phyloP scores from a whole-genome alignment of 2,888 invertebrate genomes.

The Plutella xylostella region DNA sequence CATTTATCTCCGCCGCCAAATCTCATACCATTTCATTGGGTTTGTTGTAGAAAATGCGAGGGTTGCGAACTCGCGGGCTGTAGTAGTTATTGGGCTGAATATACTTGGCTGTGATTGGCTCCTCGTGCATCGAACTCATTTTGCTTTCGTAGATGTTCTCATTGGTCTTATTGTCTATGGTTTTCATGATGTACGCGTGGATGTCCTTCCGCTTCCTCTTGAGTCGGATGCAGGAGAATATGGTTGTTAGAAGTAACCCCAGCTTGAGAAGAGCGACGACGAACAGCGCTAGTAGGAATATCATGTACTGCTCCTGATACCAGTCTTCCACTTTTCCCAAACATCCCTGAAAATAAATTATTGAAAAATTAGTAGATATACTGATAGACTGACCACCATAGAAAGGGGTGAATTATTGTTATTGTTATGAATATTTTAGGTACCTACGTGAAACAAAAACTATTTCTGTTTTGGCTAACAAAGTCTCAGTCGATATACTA shows the following conservation, averaged over 20 bases:
- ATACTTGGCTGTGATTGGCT: slow-evolving; percentile 55
- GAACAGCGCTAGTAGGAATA: slow-evolving; percentile 75
- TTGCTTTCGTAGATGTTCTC: slow-evolving; percentile 56
- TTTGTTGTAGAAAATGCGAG: slow-evolving; percentile 53
- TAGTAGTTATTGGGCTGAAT: slow-evolving; percentile 62
- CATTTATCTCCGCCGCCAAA: slow-evolving; percentile 66
- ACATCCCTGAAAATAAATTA: slow-evolving; percentile 77
- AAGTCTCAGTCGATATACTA: no score
- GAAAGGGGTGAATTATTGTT: no score
- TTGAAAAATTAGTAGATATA: no score
- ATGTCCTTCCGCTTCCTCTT: slow-evolving; percentile 62
- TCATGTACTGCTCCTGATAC: slow-evolving; percentile 80
- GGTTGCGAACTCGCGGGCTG: slow-evolving; percentile 57
- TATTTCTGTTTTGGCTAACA: no score
- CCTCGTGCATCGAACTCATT: slow-evolving; percentile 36
- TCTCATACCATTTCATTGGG: slow-evolving; percentile 67
- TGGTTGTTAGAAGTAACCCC: slow-evolving; percentile 75
- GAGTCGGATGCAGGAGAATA: slow-evolving; percentile 77
- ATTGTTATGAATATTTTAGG: no score
- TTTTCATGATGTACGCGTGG: slow-evolving; percentile 45
- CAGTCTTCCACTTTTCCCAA: slow-evolving; percentile 77
- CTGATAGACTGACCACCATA: not conserved
- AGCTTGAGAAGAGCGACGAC: slow-evolving; percentile 79
- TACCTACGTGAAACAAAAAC: no score
- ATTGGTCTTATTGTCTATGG: slow-evolving; percentile 43